Evolutionary conservation across 1,140 invertebrate species (phyloP).

Genomic region (Dermatophagoides farinae): DNA sequence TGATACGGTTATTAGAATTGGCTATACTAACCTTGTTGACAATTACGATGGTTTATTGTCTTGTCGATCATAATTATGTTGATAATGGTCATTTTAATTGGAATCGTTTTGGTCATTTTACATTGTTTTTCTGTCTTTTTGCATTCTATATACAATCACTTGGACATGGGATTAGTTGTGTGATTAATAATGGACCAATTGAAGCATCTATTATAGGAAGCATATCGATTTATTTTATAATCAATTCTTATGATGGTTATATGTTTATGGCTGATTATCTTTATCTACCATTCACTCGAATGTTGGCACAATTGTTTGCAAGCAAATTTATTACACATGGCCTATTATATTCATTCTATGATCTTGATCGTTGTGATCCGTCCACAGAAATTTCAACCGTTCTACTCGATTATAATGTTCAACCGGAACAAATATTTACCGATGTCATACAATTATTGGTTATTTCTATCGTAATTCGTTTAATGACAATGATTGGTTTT

Average conservation of each 20-base stretch:
- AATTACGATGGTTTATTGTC: neutral
- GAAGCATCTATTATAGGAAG: neutral
- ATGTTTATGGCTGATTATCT: neutral
- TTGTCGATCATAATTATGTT: neutral
- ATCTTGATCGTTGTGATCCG: neutral
- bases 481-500: neutral
- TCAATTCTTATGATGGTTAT: neutral
- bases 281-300: too few relatives aligned
- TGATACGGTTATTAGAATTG: neutral
- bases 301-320: neutral
- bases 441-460: neutral
- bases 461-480: neutral
- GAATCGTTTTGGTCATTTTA: neutral
- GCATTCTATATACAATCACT: neutral
- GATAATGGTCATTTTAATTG: neutral
- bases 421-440: neutral
- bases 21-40: neutral
- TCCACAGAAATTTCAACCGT: neutral
- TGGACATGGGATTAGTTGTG: neutral
- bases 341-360: neutral
- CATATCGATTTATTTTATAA: neutral
- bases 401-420: neutral
- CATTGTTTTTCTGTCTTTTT: neutral
- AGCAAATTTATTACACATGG: neutral
- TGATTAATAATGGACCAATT: neutral